These are phyloP conservation scores for Microhierax caerulescens DNA, from an alignment of 2,797 vertebrate genomes.

Conservation along the genomic window DNA sequence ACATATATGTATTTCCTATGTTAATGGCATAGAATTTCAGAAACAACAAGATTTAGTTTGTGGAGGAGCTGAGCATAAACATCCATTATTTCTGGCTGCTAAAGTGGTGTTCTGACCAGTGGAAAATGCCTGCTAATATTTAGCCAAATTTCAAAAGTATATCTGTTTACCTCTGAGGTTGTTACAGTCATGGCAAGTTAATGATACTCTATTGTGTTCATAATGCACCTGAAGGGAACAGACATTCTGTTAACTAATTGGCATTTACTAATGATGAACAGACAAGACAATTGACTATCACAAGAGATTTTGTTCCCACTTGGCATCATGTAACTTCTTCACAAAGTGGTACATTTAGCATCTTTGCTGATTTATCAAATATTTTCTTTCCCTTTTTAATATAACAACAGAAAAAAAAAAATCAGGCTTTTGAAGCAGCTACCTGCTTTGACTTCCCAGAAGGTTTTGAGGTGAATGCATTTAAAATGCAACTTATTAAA, in stretches of 20 bases:
- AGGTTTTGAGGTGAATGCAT: neutral
- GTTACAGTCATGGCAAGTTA: neutral
- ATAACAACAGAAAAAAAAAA: neutral
- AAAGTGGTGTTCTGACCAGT: neutral
- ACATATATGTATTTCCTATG: neutral
- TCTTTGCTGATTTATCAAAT: neutral
- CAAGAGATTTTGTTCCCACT: neutral
- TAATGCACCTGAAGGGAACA: neutral
- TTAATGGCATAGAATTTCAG: neutral
- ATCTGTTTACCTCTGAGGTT: neutral
- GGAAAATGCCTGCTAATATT: neutral
- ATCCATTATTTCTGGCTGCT: neutral
- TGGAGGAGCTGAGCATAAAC: neutral
- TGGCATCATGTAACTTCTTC: neutral
- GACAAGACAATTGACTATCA: neutral
- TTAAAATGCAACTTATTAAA: conserved; percentile 13
- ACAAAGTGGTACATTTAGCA: neutral
- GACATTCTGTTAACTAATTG: neutral
- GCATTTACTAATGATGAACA: neutral
- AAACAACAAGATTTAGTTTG: neutral
- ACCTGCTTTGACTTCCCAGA: neutral
- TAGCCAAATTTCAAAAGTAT: neutral
- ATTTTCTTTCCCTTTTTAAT: neutral
- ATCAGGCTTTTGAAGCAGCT: neutral
- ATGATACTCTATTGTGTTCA: neutral